Evolutionary conservation across 1,140 invertebrate species (phyloP).

Genomic region (Achatina immaculata): DNA sequence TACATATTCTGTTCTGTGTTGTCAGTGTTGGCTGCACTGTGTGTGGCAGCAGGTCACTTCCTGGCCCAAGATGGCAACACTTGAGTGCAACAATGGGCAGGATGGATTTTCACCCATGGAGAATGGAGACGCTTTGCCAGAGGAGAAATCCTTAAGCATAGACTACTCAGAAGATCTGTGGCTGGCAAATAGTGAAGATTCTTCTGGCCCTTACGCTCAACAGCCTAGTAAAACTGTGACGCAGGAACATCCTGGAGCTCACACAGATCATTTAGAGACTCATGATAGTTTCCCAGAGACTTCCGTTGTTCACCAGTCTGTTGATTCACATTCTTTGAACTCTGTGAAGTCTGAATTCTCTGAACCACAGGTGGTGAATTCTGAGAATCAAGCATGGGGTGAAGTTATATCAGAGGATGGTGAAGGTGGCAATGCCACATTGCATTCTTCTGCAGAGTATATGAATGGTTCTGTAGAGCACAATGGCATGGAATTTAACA

Average conservation of each 20-base stretch:
- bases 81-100: constrained; percentile 38
- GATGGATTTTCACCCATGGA: constrained; percentile 21
- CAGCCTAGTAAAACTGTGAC: constrained; percentile 16
- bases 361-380: neutral
- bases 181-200: constrained; percentile 37
- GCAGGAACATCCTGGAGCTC: neutral
- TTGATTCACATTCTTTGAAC: neutral
- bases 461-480: constrained; percentile 6
- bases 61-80: constrained; percentile 31
- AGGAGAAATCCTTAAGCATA: constrained; percentile 35
- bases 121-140: constrained; percentile 33
- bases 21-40: neutral
- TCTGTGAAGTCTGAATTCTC: neutral
- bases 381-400: neutral
- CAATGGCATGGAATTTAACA: constrained; percentile 31
- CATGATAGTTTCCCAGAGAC: neutral
- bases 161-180: constrained; percentile 40
- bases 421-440: neutral
- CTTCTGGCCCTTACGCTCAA: constrained; percentile 34
- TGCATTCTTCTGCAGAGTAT: constrained; percentile 5
- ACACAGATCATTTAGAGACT: neutral
- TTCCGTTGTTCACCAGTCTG: neutral
- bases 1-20: neutral
- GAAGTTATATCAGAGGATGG: neutral
- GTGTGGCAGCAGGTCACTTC: neutral